Evolutionary conservation across 2,888 invertebrate genomes (phyloP), one percentile per base, ranked within the genome.

Genomic region (Pteria penguin): DNA sequence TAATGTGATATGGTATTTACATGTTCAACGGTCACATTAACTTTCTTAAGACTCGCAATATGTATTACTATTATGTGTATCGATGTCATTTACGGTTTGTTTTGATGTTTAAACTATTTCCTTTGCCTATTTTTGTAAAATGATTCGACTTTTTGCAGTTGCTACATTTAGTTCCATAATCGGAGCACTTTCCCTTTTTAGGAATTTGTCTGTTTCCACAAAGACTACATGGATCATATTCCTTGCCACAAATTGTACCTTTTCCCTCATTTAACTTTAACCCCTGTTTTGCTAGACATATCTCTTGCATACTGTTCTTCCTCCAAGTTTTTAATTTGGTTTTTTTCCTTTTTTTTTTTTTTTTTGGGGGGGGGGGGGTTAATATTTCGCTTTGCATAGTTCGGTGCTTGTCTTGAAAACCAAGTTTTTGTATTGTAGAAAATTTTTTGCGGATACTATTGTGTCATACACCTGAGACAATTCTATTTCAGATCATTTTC

Each of bases 401-500:
- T 78, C 74, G 24, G 62, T 33, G 57, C 76, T 74, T 32, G 26
- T 65, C 2, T 52, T 52, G 11, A 77, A 55, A 4, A 58, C 70
- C 22, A 77, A 31, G 8, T 73, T 66, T 29, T 58, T 52, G 61
- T 76, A 68, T 22, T 69, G 61, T 24, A 79, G 67, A 5, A 70
- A 68, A 32, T 55, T 60, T 63, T 71, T 71, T 36, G 63, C 54
- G 24, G 72, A n/a, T 75, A 2, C 11, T 54, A 27, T 78, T 75
- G 68, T 78, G 75, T 36, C 68, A 22, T 22, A 78, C 63, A 22
- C 75, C 75, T 5, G 70, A 60, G 8, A 72, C 63, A 18, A 78
- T 54, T 24, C 72, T 52, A 57, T 78, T 75, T 36, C 78, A 22
- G 1, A 71, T 72, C 5, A 78, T 26, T 27, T 58, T 22, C n/a